A percentile compares a stretch with the other conserved stretches of the same genome.
phyloP scores from a whole-genome alignment of 2,797 vertebrate species.

The Amblyraja radiata region DNA sequence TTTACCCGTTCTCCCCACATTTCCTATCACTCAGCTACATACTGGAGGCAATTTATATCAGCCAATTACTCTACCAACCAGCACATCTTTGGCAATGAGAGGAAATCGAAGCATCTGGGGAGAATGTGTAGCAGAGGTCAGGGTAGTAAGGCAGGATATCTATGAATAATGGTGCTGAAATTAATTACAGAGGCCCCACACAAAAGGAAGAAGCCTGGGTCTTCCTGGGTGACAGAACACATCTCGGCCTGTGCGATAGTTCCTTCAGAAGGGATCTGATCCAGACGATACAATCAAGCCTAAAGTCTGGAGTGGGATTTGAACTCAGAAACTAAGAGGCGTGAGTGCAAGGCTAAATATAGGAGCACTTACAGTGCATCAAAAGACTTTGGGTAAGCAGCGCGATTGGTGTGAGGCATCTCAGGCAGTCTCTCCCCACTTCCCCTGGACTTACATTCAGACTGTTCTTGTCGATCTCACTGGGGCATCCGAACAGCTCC shows the following conservation, averaged over 20 bases:
- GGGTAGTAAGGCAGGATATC: no score
- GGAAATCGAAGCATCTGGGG: no score
- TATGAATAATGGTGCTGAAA: no score
- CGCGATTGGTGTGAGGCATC: neutral
- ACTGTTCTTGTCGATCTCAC: conserved; percentile 84
- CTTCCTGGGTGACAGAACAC: neutral
- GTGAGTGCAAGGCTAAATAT: neutral
- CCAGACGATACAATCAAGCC: no score
- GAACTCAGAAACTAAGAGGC: neutral
- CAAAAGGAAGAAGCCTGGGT: neutral
- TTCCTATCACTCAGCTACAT: no score
- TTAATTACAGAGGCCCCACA: no score
- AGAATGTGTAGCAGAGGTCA: no score
- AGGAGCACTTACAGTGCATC: neutral
- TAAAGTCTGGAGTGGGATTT: neutral
- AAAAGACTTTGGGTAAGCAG: neutral
- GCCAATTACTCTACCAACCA: no score
- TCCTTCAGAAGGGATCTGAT: neutral
- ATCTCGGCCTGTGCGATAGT: neutral
- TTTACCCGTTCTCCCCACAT: no score
- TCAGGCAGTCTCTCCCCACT: neutral
- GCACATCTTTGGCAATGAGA: no score
- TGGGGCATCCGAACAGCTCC: conserved; percentile 91
- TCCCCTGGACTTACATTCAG: conserved; percentile 72
- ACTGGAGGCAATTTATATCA: no score